These are phyloP conservation scores for Leptoclinus maculatus DNA, from an alignment of 2,797 vertebrate genomes.

Conservation along the genomic window DNA sequence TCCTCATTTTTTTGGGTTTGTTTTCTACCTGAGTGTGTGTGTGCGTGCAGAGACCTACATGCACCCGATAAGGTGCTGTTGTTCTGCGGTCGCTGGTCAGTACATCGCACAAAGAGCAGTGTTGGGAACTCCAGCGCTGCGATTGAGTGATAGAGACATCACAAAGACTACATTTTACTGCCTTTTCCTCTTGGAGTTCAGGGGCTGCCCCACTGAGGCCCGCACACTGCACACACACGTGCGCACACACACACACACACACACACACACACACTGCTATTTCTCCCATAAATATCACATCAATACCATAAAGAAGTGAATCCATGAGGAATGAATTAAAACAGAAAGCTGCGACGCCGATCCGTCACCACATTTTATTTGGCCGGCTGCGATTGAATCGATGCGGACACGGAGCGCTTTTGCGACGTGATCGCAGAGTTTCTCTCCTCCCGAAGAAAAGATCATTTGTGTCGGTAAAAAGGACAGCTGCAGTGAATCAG, in stretches of 20 bases:
- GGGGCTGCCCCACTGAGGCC: slow-evolving; percentile 63
- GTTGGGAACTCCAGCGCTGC: slow-evolving; percentile 49
- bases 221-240: background rate
- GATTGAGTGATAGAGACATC: slow-evolving; percentile 67
- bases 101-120: slow-evolving; percentile 67
- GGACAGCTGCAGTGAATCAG: too few species aligned
- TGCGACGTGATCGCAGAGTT: background rate
- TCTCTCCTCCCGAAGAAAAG: too few species aligned
- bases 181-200: slow-evolving; percentile 70
- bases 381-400: background rate
- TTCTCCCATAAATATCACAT: too few species aligned
- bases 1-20: slow-evolving; percentile 38
- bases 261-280: too few species aligned
- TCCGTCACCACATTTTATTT: background rate
- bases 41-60: slow-evolving; percentile 25
- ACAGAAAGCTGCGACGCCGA: background rate
- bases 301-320: background rate
- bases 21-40: slow-evolving; percentile 6
- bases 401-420: background rate
- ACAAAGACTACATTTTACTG: slow-evolving; percentile 78
- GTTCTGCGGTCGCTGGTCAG: slow-evolving; percentile 58
- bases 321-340: background rate
- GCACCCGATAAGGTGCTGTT: slow-evolving; percentile 68
- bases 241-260: too few species aligned
- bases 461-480: too few species aligned